These are phyloP conservation scores for Mormyrops attenuatus DNA, from an alignment of 2,797 vertebrate species.

Conservation along the genomic window DNA sequence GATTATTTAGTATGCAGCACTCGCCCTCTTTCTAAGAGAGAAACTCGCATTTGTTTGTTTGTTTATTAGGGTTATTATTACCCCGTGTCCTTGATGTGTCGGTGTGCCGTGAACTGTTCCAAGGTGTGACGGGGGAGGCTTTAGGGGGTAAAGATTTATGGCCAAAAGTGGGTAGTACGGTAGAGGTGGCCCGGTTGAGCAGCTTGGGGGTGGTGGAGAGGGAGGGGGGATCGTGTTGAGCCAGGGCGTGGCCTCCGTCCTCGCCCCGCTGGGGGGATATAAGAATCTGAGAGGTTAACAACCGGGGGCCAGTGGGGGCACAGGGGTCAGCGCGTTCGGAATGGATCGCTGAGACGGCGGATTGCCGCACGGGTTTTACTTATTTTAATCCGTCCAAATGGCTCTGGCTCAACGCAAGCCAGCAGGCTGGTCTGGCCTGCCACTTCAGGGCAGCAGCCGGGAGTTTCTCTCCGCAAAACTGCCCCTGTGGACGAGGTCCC, in stretches of 20 bases:
- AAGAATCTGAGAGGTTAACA: slow-evolving; percentile 28
- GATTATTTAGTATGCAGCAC: background rate
- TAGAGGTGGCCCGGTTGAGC: background rate
- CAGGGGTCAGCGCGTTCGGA: slow-evolving; percentile 63
- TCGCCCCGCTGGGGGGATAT: slow-evolving; percentile 20
- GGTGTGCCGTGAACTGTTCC: slow-evolving; percentile 13
- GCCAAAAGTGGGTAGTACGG: slow-evolving; percentile 19
- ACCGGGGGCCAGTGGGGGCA: slow-evolving; percentile 64
- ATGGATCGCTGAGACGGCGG: slow-evolving; percentile 58
- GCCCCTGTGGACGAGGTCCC: slow-evolving; percentile 23
- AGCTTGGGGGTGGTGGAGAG: slow-evolving; percentile 37
- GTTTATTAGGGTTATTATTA: slow-evolving; percentile 3
- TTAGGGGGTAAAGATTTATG: slow-evolving; percentile 26
- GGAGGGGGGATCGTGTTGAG: slow-evolving; percentile 47
- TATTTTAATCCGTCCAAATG: slow-evolving; percentile 73
- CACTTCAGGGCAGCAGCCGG: slow-evolving; percentile 59
- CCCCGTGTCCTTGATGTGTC: slow-evolving; percentile 14
- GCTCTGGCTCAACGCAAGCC: slow-evolving; percentile 62
- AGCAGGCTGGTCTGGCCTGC: slow-evolving; percentile 44
- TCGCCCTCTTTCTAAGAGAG: background rate
- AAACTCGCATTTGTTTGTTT: background rate
- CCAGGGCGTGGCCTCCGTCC: slow-evolving; percentile 47
- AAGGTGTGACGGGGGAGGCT: slow-evolving; percentile 17
- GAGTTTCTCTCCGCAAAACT: slow-evolving; percentile 69
- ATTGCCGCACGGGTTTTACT: slow-evolving; percentile 31